A percentile compares a stretch with the other conserved stretches of the same genome.
Conservation (phyloP, 2,888 invertebrate genomes). For the Eueremaeus valkanovi region DNA sequence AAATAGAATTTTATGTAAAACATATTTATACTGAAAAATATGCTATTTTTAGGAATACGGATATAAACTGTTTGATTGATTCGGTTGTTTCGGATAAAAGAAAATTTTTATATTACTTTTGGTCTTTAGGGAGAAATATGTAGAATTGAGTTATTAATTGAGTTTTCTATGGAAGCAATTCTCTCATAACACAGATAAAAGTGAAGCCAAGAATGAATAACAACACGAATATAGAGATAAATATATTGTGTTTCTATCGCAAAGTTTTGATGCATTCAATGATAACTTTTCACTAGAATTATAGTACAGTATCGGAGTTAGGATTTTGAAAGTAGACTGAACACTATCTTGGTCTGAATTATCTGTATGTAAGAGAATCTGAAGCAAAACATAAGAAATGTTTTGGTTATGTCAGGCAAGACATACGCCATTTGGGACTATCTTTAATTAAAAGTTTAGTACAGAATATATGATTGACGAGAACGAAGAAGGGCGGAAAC, state of each 20-base stretch:
- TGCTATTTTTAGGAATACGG: too few species aligned
- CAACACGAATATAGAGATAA: background rate
- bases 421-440: background rate
- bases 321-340: background rate
- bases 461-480: background rate
- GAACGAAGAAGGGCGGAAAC: too few species aligned
- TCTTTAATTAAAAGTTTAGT: conserved; percentile 24
- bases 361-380: background rate
- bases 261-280: conserved; percentile 2
- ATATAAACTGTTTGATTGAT: too few species aligned
- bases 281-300: background rate
- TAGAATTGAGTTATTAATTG: background rate
- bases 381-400: background rate
- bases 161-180: background rate
- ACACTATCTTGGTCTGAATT: background rate
- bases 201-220: background rate
- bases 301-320: background rate
- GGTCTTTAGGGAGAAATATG: background rate
- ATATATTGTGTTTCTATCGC: background rate
- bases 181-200: background rate
- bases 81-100: too few species aligned
- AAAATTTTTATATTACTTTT: too few species aligned
- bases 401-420: background rate
- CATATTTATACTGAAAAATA: too few species aligned
- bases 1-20: too few species aligned